A percentile compares a stretch with the other conserved stretches of the same genome.
These are phyloP conservation scores for Embiotoca jacksoni DNA, from an alignment of 2,113 vertebrate genomes.

Conservation along the genomic window DNA sequence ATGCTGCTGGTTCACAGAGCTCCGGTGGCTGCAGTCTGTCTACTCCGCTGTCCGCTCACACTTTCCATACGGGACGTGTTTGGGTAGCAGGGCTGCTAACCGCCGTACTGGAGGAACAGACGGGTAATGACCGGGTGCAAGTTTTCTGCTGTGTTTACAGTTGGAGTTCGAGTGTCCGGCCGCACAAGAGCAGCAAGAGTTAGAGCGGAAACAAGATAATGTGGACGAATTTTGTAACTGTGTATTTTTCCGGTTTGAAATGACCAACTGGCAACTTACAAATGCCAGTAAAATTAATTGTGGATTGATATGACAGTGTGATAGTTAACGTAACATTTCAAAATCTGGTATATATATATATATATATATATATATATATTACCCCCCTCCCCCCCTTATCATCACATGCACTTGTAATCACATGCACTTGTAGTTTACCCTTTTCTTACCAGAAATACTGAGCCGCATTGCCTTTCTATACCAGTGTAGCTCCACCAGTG, in stretches of 20 bases:
- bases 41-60: constrained; percentile 24
- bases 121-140: constrained; percentile 58
- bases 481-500: background rate
- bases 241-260: background rate
- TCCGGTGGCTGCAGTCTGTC: constrained; percentile 28
- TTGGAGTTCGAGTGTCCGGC: background rate
- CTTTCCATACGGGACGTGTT: constrained; percentile 50
- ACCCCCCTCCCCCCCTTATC: background rate
- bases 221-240: background rate
- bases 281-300: background rate
- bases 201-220: background rate
- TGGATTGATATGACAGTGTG: background rate
- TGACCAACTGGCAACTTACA: background rate
- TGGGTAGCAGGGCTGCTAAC: constrained; percentile 14
- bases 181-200: background rate
- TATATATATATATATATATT: no score
- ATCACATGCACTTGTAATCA: background rate
- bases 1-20: constrained; percentile 1
- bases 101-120: background rate
- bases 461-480: background rate
- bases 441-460: background rate
- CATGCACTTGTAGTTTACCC: background rate
- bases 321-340: no score
- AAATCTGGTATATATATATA: background rate
- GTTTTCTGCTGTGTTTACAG: constrained; percentile 4